Conservation (phyloP, 2,888 invertebrate species). For the Electrophaes corylata region DNA sequence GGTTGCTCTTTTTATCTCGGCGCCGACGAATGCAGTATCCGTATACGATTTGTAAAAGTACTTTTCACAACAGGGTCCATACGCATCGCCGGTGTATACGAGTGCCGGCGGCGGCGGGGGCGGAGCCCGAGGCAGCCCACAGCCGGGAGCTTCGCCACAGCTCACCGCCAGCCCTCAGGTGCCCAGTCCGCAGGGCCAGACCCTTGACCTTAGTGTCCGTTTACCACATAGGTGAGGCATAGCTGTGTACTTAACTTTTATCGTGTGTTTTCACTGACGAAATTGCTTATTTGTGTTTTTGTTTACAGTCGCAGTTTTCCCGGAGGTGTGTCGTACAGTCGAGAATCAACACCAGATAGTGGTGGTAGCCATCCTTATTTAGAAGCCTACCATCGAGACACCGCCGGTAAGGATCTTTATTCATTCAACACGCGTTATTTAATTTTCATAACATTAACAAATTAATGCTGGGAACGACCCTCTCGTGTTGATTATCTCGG, state of each 20-base stretch:
- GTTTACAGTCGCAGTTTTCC: conserved; percentile 84
- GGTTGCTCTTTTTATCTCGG: conserved; percentile 32
- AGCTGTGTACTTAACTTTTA: conserved; percentile 18
- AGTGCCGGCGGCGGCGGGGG: conserved; percentile 88
- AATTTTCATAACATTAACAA: conserved; percentile 9
- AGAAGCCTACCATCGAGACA: conserved; percentile 92
- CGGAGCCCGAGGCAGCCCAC: conserved; percentile 91
- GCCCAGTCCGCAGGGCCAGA: conserved; percentile 96
- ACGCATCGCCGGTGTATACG: conserved; percentile 90
- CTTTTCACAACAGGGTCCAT: conserved; percentile 87
- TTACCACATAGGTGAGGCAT: conserved; percentile 91
- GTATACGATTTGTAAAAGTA: conserved; percentile 47
- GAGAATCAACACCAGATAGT: conserved; percentile 95
- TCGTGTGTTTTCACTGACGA: conserved; percentile 3
- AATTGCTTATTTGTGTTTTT: conserved; percentile 47
- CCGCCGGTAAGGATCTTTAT: conserved; percentile 85
- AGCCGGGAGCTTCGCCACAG: conserved; percentile 92
- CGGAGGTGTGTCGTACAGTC: conserved; percentile 89
- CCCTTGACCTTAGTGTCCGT: conserved; percentile 94
- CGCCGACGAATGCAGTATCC: conserved; percentile 18
- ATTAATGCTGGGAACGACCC: conserved; percentile 17
- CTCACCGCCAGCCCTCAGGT: conserved; percentile 94
- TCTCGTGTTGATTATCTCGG: conserved; percentile 22
- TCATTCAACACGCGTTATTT: neutral
- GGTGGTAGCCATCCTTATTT: conserved; percentile 93